A percentile compares a stretch with the other conserved stretches of the same genome.
Evolutionary conservation across 2,888 invertebrate genomes (phyloP).

Genomic region (Anodontia alba): DNA sequence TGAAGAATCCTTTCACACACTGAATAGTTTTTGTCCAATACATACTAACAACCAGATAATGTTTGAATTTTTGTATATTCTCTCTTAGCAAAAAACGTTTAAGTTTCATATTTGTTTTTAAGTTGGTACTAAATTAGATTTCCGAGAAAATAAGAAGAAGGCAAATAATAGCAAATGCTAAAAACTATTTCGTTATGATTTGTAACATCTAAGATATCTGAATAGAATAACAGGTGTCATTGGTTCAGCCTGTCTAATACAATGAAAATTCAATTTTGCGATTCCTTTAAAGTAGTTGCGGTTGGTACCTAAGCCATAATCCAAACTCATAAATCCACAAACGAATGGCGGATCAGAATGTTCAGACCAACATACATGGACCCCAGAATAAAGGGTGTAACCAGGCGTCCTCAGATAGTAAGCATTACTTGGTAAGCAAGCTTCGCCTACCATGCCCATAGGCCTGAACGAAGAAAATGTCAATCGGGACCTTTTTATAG

Average conservation of each 20-base stretch:
- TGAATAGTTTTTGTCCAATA: neutral
- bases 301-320: too few relatives aligned
- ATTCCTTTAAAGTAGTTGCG: neutral
- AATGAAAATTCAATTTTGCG: neutral
- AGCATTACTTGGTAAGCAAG: too few relatives aligned
- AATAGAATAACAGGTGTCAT: neutral
- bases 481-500: too few relatives aligned
- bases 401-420: too few relatives aligned
- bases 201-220: neutral
- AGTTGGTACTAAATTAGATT: conserved; percentile 1
- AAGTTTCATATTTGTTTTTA: neutral
- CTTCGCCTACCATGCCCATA: too few relatives aligned
- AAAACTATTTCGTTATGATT: neutral
- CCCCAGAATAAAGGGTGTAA: too few relatives aligned
- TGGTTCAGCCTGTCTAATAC: neutral
- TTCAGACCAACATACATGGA: too few relatives aligned
- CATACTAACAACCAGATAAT: neutral
- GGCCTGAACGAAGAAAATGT: too few relatives aligned
- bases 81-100: neutral
- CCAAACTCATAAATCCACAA: too few relatives aligned
- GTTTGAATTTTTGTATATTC: neutral
- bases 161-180: neutral
- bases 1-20: neutral
- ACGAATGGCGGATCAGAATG: too few relatives aligned
- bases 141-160: neutral